These are phyloP conservation scores for Cepaea hortensis DNA, from an alignment of 2,888 invertebrate genomes.

Conservation along the genomic window DNA sequence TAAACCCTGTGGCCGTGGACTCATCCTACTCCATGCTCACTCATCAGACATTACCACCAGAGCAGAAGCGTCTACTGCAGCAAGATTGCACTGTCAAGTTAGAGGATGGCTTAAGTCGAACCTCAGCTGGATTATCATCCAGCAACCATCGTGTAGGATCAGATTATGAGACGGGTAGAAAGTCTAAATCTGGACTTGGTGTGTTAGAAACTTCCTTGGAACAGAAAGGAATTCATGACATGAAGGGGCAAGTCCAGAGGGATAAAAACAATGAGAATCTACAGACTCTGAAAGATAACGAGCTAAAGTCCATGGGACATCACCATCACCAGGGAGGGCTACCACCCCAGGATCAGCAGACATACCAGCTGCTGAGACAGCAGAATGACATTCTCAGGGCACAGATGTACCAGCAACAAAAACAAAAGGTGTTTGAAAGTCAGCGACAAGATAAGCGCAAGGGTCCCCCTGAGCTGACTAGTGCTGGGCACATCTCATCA, in stretches of 20 bases:
- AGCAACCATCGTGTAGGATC: slow-evolving; percentile 59
- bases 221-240: slow-evolving; percentile 52
- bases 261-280: slow-evolving; percentile 76
- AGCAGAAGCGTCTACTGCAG: slow-evolving; percentile 45
- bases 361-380: slow-evolving; percentile 76
- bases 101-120: slow-evolving; percentile 48
- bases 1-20: slow-evolving; percentile 14
- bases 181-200: slow-evolving; percentile 50
- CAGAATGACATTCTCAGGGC: slow-evolving; percentile 33
- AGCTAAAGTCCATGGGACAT: slow-evolving; percentile 75
- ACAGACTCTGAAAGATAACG: slow-evolving; percentile 76
- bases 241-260: slow-evolving; percentile 62
- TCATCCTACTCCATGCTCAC: neutral
- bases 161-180: slow-evolving; percentile 57
- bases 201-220: slow-evolving; percentile 53
- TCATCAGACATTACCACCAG: slow-evolving; percentile 17
- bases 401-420: slow-evolving; percentile 71
- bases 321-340: slow-evolving; percentile 44
- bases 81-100: slow-evolving; percentile 53
- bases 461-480: slow-evolving; percentile 50
- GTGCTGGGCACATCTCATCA: slow-evolving; percentile 30
- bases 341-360: slow-evolving; percentile 43
- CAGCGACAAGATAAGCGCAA: slow-evolving; percentile 50
- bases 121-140: slow-evolving; percentile 16
- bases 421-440: slow-evolving; percentile 63